These are phyloP conservation scores for Yponomeuta cagnagella DNA, from an alignment of 2,888 invertebrate species.

Conservation along the genomic window DNA sequence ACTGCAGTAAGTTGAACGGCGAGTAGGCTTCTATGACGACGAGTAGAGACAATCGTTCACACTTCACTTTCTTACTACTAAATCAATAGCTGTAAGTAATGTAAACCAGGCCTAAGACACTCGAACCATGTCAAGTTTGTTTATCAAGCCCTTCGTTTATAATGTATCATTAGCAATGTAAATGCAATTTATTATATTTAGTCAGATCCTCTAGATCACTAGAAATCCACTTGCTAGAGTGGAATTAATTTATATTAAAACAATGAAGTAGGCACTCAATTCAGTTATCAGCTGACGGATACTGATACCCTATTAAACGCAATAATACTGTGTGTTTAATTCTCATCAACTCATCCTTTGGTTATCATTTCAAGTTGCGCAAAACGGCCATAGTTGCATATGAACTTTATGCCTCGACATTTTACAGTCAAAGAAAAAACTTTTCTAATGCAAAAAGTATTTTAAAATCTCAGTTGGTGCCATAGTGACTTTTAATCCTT, in stretches of 20 bases:
- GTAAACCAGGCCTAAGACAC: too few relatives aligned
- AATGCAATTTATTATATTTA: neutral
- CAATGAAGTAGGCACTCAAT: neutral
- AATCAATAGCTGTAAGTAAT: too few relatives aligned
- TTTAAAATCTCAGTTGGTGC: too few relatives aligned
- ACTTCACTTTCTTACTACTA: too few relatives aligned
- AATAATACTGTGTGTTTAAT: neutral
- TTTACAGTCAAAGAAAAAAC: too few relatives aligned
- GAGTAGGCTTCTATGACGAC: too few relatives aligned
- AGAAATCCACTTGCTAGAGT: neutral
- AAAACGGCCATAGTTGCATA: neutral
- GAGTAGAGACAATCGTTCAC: too few relatives aligned
- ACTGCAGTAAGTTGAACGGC: too few relatives aligned
- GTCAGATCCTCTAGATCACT: neutral
- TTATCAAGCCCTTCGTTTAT: too few relatives aligned
- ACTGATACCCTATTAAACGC: neutral
- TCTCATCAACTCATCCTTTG: neutral
- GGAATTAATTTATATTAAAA: neutral
- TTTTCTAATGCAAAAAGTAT: too few relatives aligned
- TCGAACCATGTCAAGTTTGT: too few relatives aligned
- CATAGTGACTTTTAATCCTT: too few relatives aligned
- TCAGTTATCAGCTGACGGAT: neutral
- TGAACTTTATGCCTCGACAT: neutral
- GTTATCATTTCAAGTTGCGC: neutral
- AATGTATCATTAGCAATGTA: neutral